phyloP scores from a whole-genome alignment of 2,797 vertebrate species.

The Sebastes trivittatus region DNA sequence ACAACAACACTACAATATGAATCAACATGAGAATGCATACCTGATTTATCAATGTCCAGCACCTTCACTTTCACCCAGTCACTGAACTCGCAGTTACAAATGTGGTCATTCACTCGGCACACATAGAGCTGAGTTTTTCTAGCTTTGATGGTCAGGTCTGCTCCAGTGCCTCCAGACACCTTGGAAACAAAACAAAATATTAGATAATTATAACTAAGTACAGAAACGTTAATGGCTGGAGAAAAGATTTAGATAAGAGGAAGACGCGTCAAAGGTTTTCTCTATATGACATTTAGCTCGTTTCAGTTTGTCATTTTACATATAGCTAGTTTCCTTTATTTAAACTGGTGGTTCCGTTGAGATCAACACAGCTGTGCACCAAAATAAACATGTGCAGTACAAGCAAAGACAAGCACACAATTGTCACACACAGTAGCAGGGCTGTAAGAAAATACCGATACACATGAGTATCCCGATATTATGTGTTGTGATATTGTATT shows the following conservation, averaged over 20 bases:
- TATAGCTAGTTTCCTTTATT: neutral
- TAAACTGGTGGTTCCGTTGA: neutral
- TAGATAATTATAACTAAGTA: neutral
- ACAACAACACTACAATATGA: neutral
- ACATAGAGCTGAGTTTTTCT: constrained; percentile 78
- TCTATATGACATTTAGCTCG: neutral
- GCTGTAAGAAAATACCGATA: too few species aligned
- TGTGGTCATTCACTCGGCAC: constrained; percentile 84
- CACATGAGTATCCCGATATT: too few species aligned
- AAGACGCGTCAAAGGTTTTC: neutral
- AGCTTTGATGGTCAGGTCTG: constrained; percentile 80
- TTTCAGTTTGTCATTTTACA: neutral
- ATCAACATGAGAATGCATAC: constrained; percentile 42
- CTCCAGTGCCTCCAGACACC: constrained; percentile 78
- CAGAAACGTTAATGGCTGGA: neutral
- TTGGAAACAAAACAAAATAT: constrained; percentile 24
- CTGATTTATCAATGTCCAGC: constrained; percentile 74
- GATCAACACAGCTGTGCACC: neutral
- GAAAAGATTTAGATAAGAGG: neutral
- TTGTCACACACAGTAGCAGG: neutral
- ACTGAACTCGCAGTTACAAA: constrained; percentile 79
- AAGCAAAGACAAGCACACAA: neutral
- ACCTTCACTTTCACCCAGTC: constrained; percentile 89
- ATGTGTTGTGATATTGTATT: too few species aligned
- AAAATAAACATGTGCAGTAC: neutral